Evolutionary conservation across 1,140 invertebrate genomes (phyloP), one percentile per base, ranked within the genome.

Genomic region (Drosophila sp.): DNA sequence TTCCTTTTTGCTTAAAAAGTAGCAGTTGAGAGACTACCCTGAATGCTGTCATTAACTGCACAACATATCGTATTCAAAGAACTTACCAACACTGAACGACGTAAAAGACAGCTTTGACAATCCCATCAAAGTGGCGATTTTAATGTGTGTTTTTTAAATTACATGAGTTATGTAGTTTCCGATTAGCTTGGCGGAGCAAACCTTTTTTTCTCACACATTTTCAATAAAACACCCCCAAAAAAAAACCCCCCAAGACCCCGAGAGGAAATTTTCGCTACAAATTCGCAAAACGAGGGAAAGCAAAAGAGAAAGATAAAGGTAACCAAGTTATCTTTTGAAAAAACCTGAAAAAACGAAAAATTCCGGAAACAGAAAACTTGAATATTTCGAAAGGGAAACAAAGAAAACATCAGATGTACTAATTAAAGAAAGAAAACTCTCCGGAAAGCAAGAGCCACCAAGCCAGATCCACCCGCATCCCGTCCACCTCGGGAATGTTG

Each of bases 131-230:
- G 10, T 10, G 29, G 29, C 17, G 17, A 55, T 25, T 35, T 57
- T 44, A 11, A 38, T 57, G 30, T 70, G 72, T 69, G 76, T 79
- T 76, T 79, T 79, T 50, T 50, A 27, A 27, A 27, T 25, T 10
- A 50, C 10, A 27, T 1, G 44, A 27, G 74, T 89, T 77, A 89
- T 77, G 70, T 87, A 89, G 80, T 79, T 87, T 83, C 83, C 69
- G 65, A 89, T 75, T 83, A 80, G 84, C 77, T 75, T 83, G 83
- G 84, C 77, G 80, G 29, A 76, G 56, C 17, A 76, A 89, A 60
- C 69, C 70, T 70, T 73, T 83, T 50, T 50, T 50, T 50, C 44
- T 50, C 80, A 87, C 83, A 87, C 83, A 83, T 89, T 87, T 89
- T 87, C 44, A 50, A 27, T 6, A 50, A 75, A 89, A 86, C 83